Evolutionary conservation across 2,888 invertebrate genomes (phyloP).

Genomic region (Diplolepis rosae): DNA sequence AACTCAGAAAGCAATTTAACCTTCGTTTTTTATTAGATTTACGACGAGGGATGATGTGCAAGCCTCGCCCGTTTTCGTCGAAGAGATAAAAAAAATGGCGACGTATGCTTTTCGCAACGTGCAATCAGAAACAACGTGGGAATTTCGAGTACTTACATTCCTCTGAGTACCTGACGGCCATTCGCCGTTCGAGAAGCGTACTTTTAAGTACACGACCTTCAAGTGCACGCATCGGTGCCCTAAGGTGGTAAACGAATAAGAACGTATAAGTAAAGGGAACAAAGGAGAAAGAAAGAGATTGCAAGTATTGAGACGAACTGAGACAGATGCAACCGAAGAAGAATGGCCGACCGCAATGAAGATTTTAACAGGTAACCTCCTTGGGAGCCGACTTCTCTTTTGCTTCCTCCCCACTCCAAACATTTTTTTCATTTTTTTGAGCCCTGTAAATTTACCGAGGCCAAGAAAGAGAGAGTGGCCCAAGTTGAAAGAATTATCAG

Average conservation of each 20-base stretch:
- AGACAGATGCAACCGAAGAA: constrained; percentile 51
- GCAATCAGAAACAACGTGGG: constrained; percentile 59
- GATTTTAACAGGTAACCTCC: constrained; percentile 69
- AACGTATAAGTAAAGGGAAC: constrained; percentile 37
- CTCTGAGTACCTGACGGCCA: constrained; percentile 37
- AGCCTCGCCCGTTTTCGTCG: constrained; percentile 5
- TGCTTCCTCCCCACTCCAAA: constrained; percentile 37
- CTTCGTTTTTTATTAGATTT: background rate
- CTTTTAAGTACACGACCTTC: constrained; percentile 58
- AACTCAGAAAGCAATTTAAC: background rate
- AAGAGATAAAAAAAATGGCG: constrained; percentile 4
- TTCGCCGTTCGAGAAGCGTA: constrained; percentile 35
- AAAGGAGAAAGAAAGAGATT: constrained; percentile 44
- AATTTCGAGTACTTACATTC: constrained; percentile 52
- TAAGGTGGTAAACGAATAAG: constrained; percentile 56
- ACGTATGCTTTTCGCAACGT: constrained; percentile 43
- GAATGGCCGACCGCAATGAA: constrained; percentile 71
- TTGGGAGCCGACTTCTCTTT: constrained; percentile 47
- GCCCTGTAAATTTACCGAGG: constrained; percentile 21
- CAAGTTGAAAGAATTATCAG: constrained; percentile 1
- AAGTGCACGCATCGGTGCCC: constrained; percentile 67
- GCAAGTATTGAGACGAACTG: constrained; percentile 42
- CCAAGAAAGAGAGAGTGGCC: constrained; percentile 18
- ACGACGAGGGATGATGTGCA: background rate
- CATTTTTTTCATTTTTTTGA: constrained; percentile 11